These are phyloP conservation scores for Channa maculata DNA, from an alignment of 2,113 vertebrate species.

Conservation along the genomic window DNA sequence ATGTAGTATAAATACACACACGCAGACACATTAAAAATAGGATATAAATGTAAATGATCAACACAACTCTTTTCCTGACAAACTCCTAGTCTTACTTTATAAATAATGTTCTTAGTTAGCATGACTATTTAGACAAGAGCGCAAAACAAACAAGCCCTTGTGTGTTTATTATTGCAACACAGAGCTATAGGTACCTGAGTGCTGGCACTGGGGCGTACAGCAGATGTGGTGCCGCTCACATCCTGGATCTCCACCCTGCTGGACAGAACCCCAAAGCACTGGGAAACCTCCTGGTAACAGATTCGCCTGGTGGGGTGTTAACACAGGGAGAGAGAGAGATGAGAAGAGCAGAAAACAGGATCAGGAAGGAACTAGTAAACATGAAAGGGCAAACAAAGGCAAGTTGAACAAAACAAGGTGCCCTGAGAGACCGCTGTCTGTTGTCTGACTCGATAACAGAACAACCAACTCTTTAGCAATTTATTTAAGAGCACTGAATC, in stretches of 20 bases:
- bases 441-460: slow-evolving; percentile 21
- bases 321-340: background rate
- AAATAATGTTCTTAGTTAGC: slow-evolving; percentile 52
- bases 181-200: slow-evolving; percentile 88
- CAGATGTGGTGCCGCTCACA: slow-evolving; percentile 92
- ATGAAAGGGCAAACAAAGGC: slow-evolving; percentile 5
- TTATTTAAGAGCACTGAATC: slow-evolving; percentile 14
- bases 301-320: slow-evolving; percentile 87
- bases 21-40: too few relatives aligned
- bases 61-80: slow-evolving; percentile 18
- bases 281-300: slow-evolving; percentile 98
- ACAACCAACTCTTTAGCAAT: slow-evolving; percentile 3
- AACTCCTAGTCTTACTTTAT: slow-evolving; percentile 36
- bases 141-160: slow-evolving; percentile 42
- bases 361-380: background rate
- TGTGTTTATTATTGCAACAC: slow-evolving; percentile 34
- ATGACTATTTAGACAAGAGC: slow-evolving; percentile 25
- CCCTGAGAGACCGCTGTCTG: background rate
- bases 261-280: slow-evolving; percentile 97
- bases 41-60: background rate
- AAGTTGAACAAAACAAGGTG: background rate
- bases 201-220: slow-evolving; percentile 95
- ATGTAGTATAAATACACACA: too few relatives aligned
- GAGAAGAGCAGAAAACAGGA: background rate
- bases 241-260: slow-evolving; percentile 97